Percentiles rank a stretch among this genome's conserved stretches.
Conservation (phyloP, 1,140 invertebrate species). For the Drosophila hydei region DNA sequence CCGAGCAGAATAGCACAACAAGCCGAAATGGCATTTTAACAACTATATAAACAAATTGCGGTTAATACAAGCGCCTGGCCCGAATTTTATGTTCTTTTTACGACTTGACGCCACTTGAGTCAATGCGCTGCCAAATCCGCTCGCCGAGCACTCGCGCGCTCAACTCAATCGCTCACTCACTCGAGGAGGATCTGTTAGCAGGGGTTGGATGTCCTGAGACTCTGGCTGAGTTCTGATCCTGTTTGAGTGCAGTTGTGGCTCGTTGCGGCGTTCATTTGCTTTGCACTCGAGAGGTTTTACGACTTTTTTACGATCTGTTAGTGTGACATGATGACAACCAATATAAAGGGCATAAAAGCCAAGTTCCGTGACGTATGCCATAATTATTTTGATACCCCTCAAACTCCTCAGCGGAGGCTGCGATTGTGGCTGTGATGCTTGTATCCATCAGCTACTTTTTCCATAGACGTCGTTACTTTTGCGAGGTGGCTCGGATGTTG, state of each 20-base stretch:
- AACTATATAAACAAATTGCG: constrained; percentile 82
- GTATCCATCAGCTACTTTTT: constrained; percentile 67
- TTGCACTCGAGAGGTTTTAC: constrained; percentile 58
- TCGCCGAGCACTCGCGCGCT: constrained; percentile 8
- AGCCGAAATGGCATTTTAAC: constrained; percentile 78
- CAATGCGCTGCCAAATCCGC: constrained; percentile 19
- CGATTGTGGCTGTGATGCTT: constrained; percentile 21
- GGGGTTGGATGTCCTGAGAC: constrained; percentile 30
- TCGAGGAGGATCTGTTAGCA: constrained; percentile 51
- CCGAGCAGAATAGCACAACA: constrained; percentile 72
- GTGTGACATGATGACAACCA: constrained; percentile 81
- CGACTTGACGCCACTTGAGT: constrained; percentile 81
- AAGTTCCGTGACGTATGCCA: constrained; percentile 82
- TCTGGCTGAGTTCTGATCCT: constrained; percentile 40
- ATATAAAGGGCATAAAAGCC: constrained; percentile 81
- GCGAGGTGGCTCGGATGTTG: constrained; percentile 72
- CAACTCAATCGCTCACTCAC: constrained; percentile 33
- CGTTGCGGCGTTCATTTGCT: constrained; percentile 40
- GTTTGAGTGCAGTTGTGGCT: constrained; percentile 25
- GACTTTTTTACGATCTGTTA: constrained; percentile 83
- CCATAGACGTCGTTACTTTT: constrained; percentile 78
- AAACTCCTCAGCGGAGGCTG: constrained; percentile 28
- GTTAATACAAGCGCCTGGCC: constrained; percentile 67
- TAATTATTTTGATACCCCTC: constrained; percentile 77
- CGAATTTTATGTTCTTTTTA: constrained; percentile 79